Conservation (phyloP, 2,797 vertebrate species). For the Emys orbicularis region DNA sequence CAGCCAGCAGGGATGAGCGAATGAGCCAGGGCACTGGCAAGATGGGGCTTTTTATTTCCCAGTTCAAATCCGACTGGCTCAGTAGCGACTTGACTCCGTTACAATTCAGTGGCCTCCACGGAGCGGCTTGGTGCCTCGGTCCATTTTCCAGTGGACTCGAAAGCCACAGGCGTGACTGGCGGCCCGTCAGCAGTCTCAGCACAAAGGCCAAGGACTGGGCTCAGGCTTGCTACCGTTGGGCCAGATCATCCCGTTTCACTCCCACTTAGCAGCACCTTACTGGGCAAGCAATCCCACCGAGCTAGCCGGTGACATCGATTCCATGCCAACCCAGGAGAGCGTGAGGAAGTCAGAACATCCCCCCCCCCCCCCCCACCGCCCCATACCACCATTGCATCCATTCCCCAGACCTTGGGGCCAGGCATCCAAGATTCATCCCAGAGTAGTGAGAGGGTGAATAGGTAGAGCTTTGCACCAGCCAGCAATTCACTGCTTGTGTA, state of each 20-base stretch:
- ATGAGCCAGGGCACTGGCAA: fast-evolving
- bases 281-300: background rate
- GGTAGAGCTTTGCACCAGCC: background rate
- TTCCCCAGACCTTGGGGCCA: background rate
- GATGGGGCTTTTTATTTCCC: background rate
- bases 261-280: background rate
- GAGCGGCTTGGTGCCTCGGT: fast-evolving
- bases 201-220: background rate
- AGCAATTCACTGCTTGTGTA: background rate
- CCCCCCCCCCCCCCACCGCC: fast-evolving
- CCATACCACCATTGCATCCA: background rate
- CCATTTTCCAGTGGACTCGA: fast-evolving
- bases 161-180: background rate
- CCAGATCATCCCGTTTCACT: background rate
- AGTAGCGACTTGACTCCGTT: background rate
- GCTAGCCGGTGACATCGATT: background rate
- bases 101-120: fast-evolving
- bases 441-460: background rate
- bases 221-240: background rate
- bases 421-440: background rate
- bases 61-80: background rate
- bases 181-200: fast-evolving
- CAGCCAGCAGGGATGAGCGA: fast-evolving
- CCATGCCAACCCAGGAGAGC: background rate
- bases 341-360: background rate